Base-by-base conservation (phyloP, 2,888 invertebrate species). In the Drosophila yooni region DNA sequence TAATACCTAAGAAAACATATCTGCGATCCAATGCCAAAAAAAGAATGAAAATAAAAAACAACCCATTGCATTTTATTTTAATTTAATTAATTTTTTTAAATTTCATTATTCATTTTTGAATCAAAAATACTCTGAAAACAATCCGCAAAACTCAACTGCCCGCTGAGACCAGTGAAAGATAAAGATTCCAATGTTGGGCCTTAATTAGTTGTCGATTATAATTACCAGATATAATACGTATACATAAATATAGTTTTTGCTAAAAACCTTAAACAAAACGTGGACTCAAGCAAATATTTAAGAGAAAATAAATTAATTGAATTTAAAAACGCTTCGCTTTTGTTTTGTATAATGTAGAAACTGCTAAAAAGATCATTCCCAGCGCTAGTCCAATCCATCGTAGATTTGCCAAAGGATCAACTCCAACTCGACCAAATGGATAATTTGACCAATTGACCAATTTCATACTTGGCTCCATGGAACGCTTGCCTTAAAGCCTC, bases 281-380 rank as follows among this genome's bases (percentile, higher is more conserved):
- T 89, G 86, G 85, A 89, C 88, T 88, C 73, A 88, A 84, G 70
- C 72, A 63, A 25, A 46, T 79, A 79, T 60, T 82, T 79, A 84
- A 80, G 83, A 78, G 74, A 54, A 57, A 81, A 79, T 78, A 79
- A 84, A 84, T 74, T 74, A 70, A 79, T 83, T 86, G 61, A 71
- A 75, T 74, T 71, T 70, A 43, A 76, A 80, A 82, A 59, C 33
- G 84, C 88, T 78, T 53, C 36, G 70, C 82, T 82, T 79, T 52
- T 40, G 50, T 51, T 56, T 21, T 59, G 59, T 69, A 57, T 64
- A 27, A 50, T 72, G 53, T 72, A 70, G 63, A 56, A 66, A 43
- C 40, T 34, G 70, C 69, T 58, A 40, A 27, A 25, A 11, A 48
- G 29, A 27, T 27, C n/a, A 38, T 38, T 61, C 33, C 10, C 52